Evolutionary conservation across 2,888 invertebrate species (phyloP), one percentile per base, ranked within the genome.

Genomic region (Drosophila putrida): DNA sequence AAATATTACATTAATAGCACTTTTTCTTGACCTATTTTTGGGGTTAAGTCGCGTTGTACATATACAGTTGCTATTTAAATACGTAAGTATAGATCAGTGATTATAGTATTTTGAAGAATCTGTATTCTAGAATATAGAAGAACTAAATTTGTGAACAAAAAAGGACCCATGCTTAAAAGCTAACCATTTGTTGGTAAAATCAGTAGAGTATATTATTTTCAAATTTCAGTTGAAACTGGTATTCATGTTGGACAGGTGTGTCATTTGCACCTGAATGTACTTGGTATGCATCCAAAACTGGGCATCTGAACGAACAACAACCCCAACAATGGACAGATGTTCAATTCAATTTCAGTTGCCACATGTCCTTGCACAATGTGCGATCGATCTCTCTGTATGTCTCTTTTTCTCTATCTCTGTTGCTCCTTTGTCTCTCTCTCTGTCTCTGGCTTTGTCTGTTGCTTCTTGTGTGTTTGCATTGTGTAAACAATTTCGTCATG

Each of bases 311-410:
- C 77, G 72, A 62, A 43, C 66, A 62, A 76, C 66, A 75, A 62
- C 77, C 66, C 58, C 54, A 70, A 36, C 35, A 43, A 10, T 35
- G 13, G 53, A 39, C 46, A 55, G 62, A 46, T 63, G 63, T 57
- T 57, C 49, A 41, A 20, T 8, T 49, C 38, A 27, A 41, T 50
- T 49, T 49, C 47, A 15, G 8, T 49, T 49, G n/a, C 41, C 60
- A 59, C 66, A 71, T 77, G 75, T 75, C 75, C 75, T 75, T 75
- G 75, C 75, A 53, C 78, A 75, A 75, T 67, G 46, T 38, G 41
- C 36, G 38, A 59, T 67, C 36, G 38, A 59, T 67, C 55, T 46
- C 20, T 33, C 49, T 15, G 15, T 41, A 20, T 20, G 4, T 6
- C 6, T 38, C 11, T 55, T 39, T 10, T 5, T 47, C 11, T 33